These are phyloP conservation scores for Megalonaias nervosa DNA, from an alignment of 1,140 invertebrate species.

Conservation along the genomic window DNA sequence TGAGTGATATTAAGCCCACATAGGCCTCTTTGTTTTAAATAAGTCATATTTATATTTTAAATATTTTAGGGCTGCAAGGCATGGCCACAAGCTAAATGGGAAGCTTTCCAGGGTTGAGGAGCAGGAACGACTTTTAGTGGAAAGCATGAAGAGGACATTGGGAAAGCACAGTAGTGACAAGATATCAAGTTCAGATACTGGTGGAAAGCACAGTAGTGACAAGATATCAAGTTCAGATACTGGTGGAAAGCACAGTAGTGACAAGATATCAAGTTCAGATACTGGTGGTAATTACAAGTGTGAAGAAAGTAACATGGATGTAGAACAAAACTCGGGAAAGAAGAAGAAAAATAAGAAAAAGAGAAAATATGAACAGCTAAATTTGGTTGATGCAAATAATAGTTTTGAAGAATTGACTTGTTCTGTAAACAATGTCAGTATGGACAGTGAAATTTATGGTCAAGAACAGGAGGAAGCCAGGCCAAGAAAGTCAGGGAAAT, in stretches of 20 bases:
- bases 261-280: not conserved
- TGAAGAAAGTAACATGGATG: slow-evolving; percentile 4
- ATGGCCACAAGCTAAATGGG: slow-evolving; percentile 68
- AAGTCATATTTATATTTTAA: slow-evolving; percentile 11
- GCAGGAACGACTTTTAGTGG: slow-evolving; percentile 70
- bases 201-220: not conserved
- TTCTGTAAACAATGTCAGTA: slow-evolving; percentile 11
- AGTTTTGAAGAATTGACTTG: not conserved
- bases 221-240: no score
- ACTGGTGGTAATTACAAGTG: not conserved
- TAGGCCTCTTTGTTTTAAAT: not conserved
- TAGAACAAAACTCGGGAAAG: slow-evolving; percentile 6
- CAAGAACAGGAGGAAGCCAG: slow-evolving; percentile 5
- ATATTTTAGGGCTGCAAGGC: slow-evolving; percentile 64
- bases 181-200: no score
- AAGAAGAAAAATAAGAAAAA: slow-evolving; percentile 1
- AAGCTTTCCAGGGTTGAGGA: slow-evolving; percentile 66
- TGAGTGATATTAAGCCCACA: not conserved
- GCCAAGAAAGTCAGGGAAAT: not conserved
- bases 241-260: not conserved
- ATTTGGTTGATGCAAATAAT: not conserved
- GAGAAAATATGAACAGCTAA: not conserved
- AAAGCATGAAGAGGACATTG: slow-evolving; percentile 16
- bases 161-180: not conserved
- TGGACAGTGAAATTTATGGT: not conserved